Conservation (phyloP, 2,113 vertebrate genomes). For the Myiozetetes cayanensis region DNA sequence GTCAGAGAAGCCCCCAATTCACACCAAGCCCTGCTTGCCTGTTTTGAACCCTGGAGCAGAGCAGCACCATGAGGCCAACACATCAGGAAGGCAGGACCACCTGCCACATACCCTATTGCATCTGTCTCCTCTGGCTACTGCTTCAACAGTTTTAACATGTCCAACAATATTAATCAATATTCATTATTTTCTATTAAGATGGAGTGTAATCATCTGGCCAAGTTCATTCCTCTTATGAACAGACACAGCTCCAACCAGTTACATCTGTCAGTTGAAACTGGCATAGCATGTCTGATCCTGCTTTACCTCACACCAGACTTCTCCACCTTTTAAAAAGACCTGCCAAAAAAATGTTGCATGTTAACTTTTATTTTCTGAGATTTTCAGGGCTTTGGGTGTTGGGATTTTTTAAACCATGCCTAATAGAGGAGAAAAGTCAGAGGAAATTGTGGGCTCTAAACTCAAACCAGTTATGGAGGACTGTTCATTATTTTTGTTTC, state of each 20-base stretch:
- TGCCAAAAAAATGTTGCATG: background rate
- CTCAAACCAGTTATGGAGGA: background rate
- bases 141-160: background rate
- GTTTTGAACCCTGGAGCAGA: background rate
- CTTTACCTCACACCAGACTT: background rate
- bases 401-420: background rate
- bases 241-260: background rate
- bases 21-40: background rate
- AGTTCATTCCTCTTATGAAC: background rate
- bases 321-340: background rate
- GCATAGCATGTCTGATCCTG: background rate
- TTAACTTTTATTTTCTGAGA: background rate
- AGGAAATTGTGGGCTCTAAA: background rate
- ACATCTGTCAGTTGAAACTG: background rate
- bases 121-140: background rate
- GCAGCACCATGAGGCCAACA: background rate
- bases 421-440: background rate
- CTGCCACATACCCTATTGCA: fast-evolving
- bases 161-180: background rate
- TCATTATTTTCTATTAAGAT: background rate
- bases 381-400: too few relatives aligned
- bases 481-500: background rate
- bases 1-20: background rate
- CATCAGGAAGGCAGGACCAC: background rate
- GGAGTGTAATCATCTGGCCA: background rate